Evolutionary conservation across 1,140 invertebrate species (phyloP).

Genomic region (Samia ricini): DNA sequence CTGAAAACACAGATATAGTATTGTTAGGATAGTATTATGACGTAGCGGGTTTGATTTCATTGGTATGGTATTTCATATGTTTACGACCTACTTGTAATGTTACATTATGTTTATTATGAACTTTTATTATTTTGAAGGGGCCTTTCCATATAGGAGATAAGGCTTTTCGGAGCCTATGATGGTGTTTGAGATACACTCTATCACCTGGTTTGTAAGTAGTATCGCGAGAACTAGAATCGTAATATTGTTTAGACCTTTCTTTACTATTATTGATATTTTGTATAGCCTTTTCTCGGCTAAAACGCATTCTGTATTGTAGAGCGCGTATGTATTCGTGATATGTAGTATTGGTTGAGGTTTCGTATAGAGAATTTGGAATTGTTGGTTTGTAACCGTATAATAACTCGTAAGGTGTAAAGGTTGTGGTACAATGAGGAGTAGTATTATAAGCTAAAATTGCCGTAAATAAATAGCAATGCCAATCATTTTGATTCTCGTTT

Average conservation of each 20-base stretch:
- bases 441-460: slow-evolving; percentile 41
- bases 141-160: slow-evolving; percentile 25
- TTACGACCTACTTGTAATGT: slow-evolving; percentile 6
- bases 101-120: slow-evolving; percentile 19
- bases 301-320: slow-evolving; percentile 22
- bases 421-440: slow-evolving; percentile 11
- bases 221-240: slow-evolving; percentile 13
- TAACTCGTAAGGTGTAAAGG: slow-evolving; percentile 37
- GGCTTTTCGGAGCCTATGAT: slow-evolving; percentile 19
- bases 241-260: slow-evolving; percentile 24
- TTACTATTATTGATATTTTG: slow-evolving; percentile 24
- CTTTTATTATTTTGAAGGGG: slow-evolving; percentile 27
- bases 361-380: slow-evolving; percentile 23
- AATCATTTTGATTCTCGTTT: slow-evolving; percentile 32
- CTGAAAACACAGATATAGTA: background rate
- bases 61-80: slow-evolving; percentile 21
- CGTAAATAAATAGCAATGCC: slow-evolving; percentile 32
- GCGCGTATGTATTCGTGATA: slow-evolving; percentile 19
- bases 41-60: slow-evolving; percentile 22
- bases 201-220: slow-evolving; percentile 23
- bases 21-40: too few relatives aligned
- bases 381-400: slow-evolving; percentile 39
- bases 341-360: slow-evolving; percentile 2
- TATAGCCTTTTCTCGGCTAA: slow-evolving; percentile 19
- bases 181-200: slow-evolving; percentile 20